Percentiles rank a stretch among this genome's conserved stretches.
phyloP scores from a whole-genome alignment of 2,797 vertebrate species.

The Miichthys miiuy region DNA sequence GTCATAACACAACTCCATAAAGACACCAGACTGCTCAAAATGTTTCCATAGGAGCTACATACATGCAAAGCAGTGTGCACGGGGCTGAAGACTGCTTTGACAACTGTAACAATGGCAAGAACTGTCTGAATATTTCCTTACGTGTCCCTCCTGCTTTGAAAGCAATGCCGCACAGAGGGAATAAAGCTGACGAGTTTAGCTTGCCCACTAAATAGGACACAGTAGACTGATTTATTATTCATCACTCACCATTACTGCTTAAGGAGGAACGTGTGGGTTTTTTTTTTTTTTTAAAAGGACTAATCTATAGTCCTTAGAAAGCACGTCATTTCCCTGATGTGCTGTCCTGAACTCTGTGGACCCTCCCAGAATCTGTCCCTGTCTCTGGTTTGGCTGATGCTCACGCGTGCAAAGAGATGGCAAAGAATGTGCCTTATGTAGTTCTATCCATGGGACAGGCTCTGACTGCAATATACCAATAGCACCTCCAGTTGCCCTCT shows the following conservation, averaged over 20 bases:
- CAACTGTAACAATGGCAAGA: conserved; percentile 34
- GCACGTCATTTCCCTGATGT: conserved; percentile 58
- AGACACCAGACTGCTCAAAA: conserved; percentile 33
- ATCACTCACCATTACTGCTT: conserved; percentile 46
- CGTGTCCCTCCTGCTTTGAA: conserved; percentile 20
- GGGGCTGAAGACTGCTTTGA: conserved; percentile 51
- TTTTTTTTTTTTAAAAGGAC: conserved; percentile 39
- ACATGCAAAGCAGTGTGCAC: conserved; percentile 39
- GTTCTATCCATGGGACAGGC: conserved; percentile 66
- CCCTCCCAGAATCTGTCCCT: conserved; percentile 49
- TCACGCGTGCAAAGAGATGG: conserved; percentile 61
- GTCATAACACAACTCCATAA: conserved; percentile 14
- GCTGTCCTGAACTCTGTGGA: conserved; percentile 52
- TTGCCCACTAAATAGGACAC: conserved; percentile 51
- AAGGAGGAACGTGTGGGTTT: conserved; percentile 29
- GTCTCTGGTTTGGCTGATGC: conserved; percentile 55
- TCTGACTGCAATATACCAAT: conserved; percentile 64
- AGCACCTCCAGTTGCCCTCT: conserved; percentile 67
- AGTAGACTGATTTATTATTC: conserved; percentile 39
- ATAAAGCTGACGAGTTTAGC: conserved; percentile 46
- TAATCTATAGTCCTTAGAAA: conserved; percentile 51
- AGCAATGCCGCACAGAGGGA: conserved; percentile 24
- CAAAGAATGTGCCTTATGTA: conserved; percentile 62
- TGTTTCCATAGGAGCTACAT: conserved; percentile 19
- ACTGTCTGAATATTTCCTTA: conserved; percentile 24